Evolutionary conservation across 2,797 vertebrate genomes (phyloP), one percentile per base, ranked within the genome.

Genomic region (Oreortyx pictus): DNA sequence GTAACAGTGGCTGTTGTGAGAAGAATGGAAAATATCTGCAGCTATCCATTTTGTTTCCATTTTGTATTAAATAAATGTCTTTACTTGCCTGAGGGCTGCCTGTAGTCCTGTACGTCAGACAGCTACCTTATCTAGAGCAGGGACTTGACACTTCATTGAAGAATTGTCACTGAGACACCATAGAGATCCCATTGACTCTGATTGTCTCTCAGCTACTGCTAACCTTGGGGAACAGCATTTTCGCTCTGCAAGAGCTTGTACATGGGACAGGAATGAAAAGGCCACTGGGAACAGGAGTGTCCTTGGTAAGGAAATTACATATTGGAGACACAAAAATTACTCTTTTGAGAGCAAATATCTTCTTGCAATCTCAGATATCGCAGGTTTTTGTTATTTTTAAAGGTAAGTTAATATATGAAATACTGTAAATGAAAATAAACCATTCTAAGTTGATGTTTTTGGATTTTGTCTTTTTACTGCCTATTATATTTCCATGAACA

Each of bases 281-380:
- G 17, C 27, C 56, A 47, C 1, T 19, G 22, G 68, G 31, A 79
- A 29, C 6, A 64, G 24, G 19, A 79, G 6, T 0, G 0, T 9
- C 17, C 4, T 16, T 66, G 16, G 37, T 65, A 71, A 71, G 14
- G 33, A 27, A 9, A 27, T 2, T 7, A 19, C 7, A 15, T 16
- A 14, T 3, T 18, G 39, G 23, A 64, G 47, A 67, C 24, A 76
- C 4, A 77, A 65, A 72, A 65, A 23, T 71, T n/a, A 27, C 19
- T 29, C 7, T 35, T 3, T 59, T 33, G 71, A 54, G 11, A 68
- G 24, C 25, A 52, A 57, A 2, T 4, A 49, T 41, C 41, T 80
- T 8, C 14, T 8, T 14, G 6, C 25, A 54, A 3, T 43, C 37
- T 71, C 29, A 25, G 7, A 5, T 7, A 65, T 59, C 13, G 65